Conservation (phyloP, 2,888 invertebrate genomes). For the Poecilobothrus nobilitatus region DNA sequence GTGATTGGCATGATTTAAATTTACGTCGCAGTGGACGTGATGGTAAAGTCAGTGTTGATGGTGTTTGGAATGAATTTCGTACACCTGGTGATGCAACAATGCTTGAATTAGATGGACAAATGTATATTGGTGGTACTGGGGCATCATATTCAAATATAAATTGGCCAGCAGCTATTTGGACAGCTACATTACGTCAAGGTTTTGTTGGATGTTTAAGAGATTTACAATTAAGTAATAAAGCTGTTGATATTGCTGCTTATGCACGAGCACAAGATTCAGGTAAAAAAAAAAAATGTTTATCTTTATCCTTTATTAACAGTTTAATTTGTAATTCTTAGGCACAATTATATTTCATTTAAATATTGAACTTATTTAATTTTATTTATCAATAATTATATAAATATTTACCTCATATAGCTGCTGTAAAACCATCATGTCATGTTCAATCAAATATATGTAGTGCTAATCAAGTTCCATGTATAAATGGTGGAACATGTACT, state of each 20-base stretch:
- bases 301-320: too few relatives aligned
- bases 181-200: constrained; percentile 78
- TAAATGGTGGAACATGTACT: constrained; percentile 77
- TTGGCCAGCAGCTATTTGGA: constrained; percentile 83
- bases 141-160: constrained; percentile 67
- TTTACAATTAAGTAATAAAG: constrained; percentile 76
- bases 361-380: neutral
- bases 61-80: constrained; percentile 78
- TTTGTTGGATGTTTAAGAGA: constrained; percentile 92
- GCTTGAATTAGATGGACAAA: constrained; percentile 76
- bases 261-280: constrained; percentile 86
- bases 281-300: constrained; percentile 34
- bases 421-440: constrained; percentile 83
- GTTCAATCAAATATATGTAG: constrained; percentile 71
- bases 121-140: constrained; percentile 83
- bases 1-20: constrained; percentile 85
- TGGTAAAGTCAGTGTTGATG: constrained; percentile 82
- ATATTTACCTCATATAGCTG: constrained; percentile 59
- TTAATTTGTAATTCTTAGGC: neutral
- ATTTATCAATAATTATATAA: neutral
- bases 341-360: neutral
- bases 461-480: constrained; percentile 76
- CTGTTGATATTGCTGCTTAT: constrained; percentile 79
- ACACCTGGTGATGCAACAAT: constrained; percentile 84
- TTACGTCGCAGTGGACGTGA: constrained; percentile 73